A percentile compares a stretch with the other conserved stretches of the same genome.
phyloP scores from a whole-genome alignment of 2,888 invertebrate species.

The Parthenolecanium corni region DNA sequence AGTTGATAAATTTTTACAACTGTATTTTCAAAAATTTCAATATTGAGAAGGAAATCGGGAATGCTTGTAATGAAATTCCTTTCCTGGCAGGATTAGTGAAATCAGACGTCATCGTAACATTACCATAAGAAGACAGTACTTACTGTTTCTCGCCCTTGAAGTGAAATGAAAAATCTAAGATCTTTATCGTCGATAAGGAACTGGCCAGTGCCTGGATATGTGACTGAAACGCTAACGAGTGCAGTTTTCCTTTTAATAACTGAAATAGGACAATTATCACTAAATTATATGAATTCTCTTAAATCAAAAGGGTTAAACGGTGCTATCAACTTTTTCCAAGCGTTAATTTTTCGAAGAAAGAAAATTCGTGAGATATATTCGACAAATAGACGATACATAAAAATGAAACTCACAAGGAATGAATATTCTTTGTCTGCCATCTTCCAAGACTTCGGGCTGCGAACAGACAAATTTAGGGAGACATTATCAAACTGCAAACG shows the following conservation, averaged over 20 bases:
- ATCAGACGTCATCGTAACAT: background rate
- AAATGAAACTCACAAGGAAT: background rate
- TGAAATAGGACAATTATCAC: constrained; percentile 14
- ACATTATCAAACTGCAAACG: background rate
- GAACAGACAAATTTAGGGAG: background rate
- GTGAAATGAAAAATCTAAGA: constrained; percentile 63
- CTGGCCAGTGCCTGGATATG: constrained; percentile 69
- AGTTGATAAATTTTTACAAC: no score
- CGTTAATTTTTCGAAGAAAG: background rate
- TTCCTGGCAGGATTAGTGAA: background rate
- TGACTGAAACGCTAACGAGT: constrained; percentile 65
- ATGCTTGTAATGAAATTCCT: background rate
- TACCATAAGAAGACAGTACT: no score
- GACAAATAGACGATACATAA: no score
- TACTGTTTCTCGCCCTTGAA: constrained; percentile 67
- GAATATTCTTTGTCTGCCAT: background rate
- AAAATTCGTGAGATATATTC: background rate
- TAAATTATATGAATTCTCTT: background rate
- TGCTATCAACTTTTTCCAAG: no score
- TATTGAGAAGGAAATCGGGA: background rate
- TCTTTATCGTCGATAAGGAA: constrained; percentile 69
- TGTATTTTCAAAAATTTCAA: no score
- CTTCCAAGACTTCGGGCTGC: background rate
- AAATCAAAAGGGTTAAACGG: background rate
- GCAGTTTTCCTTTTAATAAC: constrained; percentile 62